Base-by-base conservation (phyloP, 1,140 invertebrate genomes). In the Hermatobates lingyangjiaoensis region DNA sequence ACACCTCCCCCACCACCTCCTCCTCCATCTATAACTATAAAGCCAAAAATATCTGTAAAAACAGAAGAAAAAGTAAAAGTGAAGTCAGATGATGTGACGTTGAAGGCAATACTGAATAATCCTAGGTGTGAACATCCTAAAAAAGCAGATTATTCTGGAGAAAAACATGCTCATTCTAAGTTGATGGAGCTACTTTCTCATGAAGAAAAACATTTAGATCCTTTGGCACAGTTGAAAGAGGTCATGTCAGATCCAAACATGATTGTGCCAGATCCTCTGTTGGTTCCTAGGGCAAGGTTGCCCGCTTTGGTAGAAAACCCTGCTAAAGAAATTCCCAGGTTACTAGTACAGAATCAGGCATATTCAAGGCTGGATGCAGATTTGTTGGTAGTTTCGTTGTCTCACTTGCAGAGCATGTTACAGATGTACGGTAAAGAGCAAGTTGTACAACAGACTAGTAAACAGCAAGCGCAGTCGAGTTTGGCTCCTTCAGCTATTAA, bases 291-390 rank as follows among this genome's bases (percentile, higher is more conserved):
- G 60, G 75, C 83, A 59, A 74, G 76, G 57, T 63, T 87, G 27
- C 75, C 78, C 18, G 69, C 72, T 7, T 74, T 87, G 15, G 65
- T 85, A n/a, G 73, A 75, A 0, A 72, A 76, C 1, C 84, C 84
- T 1, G 79, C 74, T 0, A 74, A 68, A 38, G 83, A 87, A 69
- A 86, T 87, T 50, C 81, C 83, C 0, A 71, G 77, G 50, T 65
- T 87, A 28, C 60, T 87, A 4, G 70, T 76, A 21, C 67, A 79
- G 52, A 60, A 83, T 49, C 79, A 81, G 0, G 76, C 83, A 61
- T 81, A 73, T 57, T 80, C 81, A 0, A 74, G 79, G 56, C 66
- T 84, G 1, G 82, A 86, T 65, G 81, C 81, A 3, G 81, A 87
- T 62, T 75, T 87, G 50, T 62, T 86, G 4, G 81, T 85, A 1